Base-by-base conservation (phyloP, 2,888 invertebrate species). In the Lasioglossum figueresi region DNA sequence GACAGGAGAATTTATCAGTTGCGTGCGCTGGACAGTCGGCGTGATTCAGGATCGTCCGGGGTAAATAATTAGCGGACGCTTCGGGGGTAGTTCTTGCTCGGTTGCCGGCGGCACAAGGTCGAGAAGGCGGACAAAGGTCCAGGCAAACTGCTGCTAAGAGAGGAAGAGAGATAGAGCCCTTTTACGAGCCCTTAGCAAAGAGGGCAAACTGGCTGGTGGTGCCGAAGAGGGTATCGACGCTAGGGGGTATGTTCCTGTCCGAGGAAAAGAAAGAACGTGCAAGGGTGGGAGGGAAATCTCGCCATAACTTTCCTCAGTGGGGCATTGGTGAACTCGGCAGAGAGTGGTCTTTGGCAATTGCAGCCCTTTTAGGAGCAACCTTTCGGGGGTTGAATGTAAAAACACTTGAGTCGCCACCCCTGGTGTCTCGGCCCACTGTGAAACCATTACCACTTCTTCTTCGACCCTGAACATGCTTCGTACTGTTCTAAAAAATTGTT, bases 1-100 rank as follows among this genome's bases (percentile, higher is more conserved):
- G 80, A 80, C 83, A 82, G 86, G n/a, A 84, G 87, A 85, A 91
- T 92, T 92, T 92, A 92, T 93, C 91, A 91, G 93, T 81, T 86
- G 88, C 79, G 88, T 93, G 92, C 87, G 84, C 82, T 68, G 87
- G 93, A 93, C 91, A 91, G 87, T 87, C 75, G 88, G 84, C 83
- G 84, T 87, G 85, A 80, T 87, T 89, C 90, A 88, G 75, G 84
- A 81, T 79, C 85, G 37, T 76, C 82, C 43, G 81, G 83, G 85
- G 88, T 91, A 91, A 92, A 91, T 92, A 92, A 92, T 92, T 91
- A 90, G 90, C 87, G 84, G 81, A 84, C 79, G 76, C 34, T 56
- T 31, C 66, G 45, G 76, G 79, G 72, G 85, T 76, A 79, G 89
- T 82, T 82, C 76, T 83, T 83, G 85, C 87, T 63, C 81, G 90